Evolutionary conservation across 2,888 invertebrate species (phyloP), one percentile per base, ranked within the genome.

Genomic region (Zygothrica quintamaculata): DNA sequence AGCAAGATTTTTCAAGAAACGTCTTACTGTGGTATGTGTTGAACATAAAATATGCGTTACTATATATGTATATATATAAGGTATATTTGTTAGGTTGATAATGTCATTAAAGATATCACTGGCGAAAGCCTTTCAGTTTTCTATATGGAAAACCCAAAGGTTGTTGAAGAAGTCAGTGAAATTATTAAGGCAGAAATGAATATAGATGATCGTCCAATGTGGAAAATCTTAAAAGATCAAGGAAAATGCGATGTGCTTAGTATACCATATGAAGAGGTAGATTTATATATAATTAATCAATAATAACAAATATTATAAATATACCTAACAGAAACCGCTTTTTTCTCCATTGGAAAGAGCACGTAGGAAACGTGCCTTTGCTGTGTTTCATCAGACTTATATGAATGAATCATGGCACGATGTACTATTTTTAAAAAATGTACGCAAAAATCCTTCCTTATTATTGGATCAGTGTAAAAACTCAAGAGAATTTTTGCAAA

Each of bases 191-290:
- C 64, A 67, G 4, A 65, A 76, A 1, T 68, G n/a, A n/a, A 40
- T 9, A 8, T 74, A 0, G 90, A 90, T 33, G 16, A 44, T 0
- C 79, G 90, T 26, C 89, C 90, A 0, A 25, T 84, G 15, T 90
- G 90, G 90, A 90, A 89, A 62, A 78, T 85, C 18, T 44, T 89
- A 1, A 82, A 74, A 13, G 90, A 88, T 1, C 65, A 74, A 42
- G 80, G 65, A 0, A 84, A 87, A 59, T 90, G 90, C 46, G 90
- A 90, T 68, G 79, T 88, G 0, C 62, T 88, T 1, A 90, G 90
- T 48, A 72, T 89, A 44, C 75, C 85, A 0, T 88, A 89, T 11
- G 74, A 65, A 13, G 79, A 88, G 84, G 89, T 88, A 40, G 7
- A n/a, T 39, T 16, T 29, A 8, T 9, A 2, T 9, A 9, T 1